A percentile compares a stretch with the other conserved stretches of the same genome.
These are phyloP conservation scores for Meiosimyza decipiens DNA, from an alignment of 2,888 invertebrate species.

Conservation along the genomic window DNA sequence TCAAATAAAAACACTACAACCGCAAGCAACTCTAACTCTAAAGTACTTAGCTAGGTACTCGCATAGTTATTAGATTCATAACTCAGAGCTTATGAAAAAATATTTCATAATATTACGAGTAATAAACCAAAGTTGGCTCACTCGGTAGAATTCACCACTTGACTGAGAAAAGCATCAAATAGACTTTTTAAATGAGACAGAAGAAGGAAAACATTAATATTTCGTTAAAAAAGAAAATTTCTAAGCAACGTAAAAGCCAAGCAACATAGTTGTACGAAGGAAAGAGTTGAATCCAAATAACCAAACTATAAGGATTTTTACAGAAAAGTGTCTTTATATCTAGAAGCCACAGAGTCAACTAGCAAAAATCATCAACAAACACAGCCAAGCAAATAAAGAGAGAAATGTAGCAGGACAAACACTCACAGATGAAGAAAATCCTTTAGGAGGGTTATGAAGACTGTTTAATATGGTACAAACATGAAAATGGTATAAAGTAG, in stretches of 20 bases:
- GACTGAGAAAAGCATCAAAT: too few relatives aligned
- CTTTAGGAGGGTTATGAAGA: neutral
- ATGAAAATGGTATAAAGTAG: slow-evolving; percentile 17
- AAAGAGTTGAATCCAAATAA: neutral
- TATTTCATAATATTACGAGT: too few relatives aligned
- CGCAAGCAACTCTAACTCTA: too few relatives aligned
- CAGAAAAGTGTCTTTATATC: neutral
- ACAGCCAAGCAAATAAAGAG: neutral
- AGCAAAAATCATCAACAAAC: neutral
- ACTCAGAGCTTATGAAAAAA: too few relatives aligned
- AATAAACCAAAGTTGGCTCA: too few relatives aligned
- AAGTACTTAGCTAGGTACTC: too few relatives aligned
- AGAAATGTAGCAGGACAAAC: neutral
- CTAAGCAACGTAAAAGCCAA: too few relatives aligned
- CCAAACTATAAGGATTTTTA: neutral
- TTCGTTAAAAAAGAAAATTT: slow-evolving; percentile 22
- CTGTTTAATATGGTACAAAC: neutral
- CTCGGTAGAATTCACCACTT: too few relatives aligned
- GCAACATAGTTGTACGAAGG: neutral
- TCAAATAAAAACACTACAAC: too few relatives aligned
- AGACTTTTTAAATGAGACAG: neutral
- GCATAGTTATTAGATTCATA: too few relatives aligned
- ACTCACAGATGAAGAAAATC: too few relatives aligned
- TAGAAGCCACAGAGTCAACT: neutral
- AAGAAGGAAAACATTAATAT: slow-evolving; percentile 25